Conservation (phyloP, 2,888 invertebrate genomes). For the Leptopilina myrica region DNA sequence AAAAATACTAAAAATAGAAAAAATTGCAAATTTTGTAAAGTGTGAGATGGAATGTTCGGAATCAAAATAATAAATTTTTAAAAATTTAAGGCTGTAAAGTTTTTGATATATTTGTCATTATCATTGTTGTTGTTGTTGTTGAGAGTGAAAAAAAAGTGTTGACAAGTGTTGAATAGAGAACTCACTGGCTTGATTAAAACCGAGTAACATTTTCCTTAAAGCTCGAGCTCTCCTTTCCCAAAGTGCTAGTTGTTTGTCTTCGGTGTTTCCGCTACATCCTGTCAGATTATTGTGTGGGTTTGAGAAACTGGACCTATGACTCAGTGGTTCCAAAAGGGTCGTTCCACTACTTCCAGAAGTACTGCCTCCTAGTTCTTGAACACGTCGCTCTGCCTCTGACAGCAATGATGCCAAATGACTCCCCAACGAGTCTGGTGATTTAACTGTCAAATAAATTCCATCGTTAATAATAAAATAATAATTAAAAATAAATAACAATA, state of each 20-base stretch:
- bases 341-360: constrained; percentile 65
- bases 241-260: constrained; percentile 89
- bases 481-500: too few species aligned
- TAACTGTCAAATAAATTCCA: constrained; percentile 79
- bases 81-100: not conserved
- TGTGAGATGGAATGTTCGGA: too few species aligned
- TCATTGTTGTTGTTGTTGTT: too few species aligned
- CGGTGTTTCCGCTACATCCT: constrained; percentile 84
- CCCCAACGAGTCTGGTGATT: constrained; percentile 85
- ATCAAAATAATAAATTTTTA: too few species aligned
- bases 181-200: constrained; percentile 90
- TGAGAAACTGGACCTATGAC: constrained; percentile 72
- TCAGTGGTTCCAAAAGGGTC: constrained; percentile 67
- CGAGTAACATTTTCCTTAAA: constrained; percentile 88
- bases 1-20: too few species aligned
- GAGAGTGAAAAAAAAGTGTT: too few species aligned
- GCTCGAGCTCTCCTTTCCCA: constrained; percentile 92
- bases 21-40: too few species aligned
- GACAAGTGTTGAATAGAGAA: constrained; percentile 15
- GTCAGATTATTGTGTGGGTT: constrained; percentile 78
- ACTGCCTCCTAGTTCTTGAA: constrained; percentile 85
- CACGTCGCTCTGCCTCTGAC: constrained; percentile 89
- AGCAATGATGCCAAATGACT: constrained; percentile 86
- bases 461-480: not conserved
- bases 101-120: not conserved